Evolutionary conservation across 2,888 invertebrate genomes (phyloP).

Genomic region (Troglohyphantes excavatus): DNA sequence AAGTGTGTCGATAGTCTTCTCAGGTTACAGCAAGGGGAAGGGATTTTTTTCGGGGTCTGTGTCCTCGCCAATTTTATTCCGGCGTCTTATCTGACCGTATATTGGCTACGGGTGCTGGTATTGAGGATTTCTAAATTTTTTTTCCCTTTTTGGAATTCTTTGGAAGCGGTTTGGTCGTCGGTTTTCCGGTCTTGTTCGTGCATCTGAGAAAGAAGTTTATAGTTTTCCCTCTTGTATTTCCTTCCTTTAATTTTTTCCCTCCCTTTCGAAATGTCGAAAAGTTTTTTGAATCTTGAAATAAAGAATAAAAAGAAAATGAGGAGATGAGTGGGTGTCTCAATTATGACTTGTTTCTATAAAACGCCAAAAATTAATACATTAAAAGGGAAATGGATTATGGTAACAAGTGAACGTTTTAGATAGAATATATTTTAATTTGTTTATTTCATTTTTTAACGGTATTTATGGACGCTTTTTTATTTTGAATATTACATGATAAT

Average conservation of each 20-base stretch:
- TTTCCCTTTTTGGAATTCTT: slow-evolving; percentile 7
- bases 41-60: slow-evolving; percentile 14
- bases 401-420: no score
- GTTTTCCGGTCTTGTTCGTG: not conserved
- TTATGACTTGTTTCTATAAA: no score
- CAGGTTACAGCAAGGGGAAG: slow-evolving; percentile 2
- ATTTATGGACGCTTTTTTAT: no score
- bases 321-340: no score
- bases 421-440: no score
- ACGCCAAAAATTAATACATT: no score
- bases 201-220: not conserved
- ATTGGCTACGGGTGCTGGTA: slow-evolving; percentile 3
- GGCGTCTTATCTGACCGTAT: not conserved
- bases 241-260: not conserved
- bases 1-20: slow-evolving; percentile 16
- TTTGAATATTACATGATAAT: no score
- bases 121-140: not conserved
- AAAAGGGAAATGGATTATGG: no score
- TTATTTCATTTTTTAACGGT: no score
- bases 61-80: slow-evolving; percentile 7
- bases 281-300: not conserved
- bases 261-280: not conserved
- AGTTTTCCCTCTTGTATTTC: not conserved
- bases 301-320: not conserved
- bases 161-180: not conserved